Evolutionary conservation across 2,797 vertebrate species (phyloP).

Genomic region (Muscicapa comitata): DNA sequence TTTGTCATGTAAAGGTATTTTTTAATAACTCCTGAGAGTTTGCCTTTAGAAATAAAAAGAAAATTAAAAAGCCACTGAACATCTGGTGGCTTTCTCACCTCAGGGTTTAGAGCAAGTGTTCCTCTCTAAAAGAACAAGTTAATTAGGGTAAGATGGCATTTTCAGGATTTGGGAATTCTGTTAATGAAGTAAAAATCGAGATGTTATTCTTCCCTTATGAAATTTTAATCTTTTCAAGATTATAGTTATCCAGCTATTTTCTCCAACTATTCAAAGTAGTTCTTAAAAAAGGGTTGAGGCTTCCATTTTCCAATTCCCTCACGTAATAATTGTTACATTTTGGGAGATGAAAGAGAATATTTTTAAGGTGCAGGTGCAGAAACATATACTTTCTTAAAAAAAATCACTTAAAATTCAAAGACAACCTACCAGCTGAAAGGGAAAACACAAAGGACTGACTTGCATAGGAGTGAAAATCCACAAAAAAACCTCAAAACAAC

Average conservation of each 20-base stretch:
- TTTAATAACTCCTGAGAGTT: background rate
- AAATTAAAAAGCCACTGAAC: background rate
- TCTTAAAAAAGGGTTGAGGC: background rate
- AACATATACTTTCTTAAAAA: background rate
- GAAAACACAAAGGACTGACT: background rate
- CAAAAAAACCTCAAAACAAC: background rate
- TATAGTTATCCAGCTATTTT: background rate
- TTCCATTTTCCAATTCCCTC: background rate
- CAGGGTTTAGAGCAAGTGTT: background rate
- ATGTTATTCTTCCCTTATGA: background rate
- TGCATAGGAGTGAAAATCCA: background rate
- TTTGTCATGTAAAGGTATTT: background rate
- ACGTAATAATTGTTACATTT: background rate
- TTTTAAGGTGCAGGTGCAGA: background rate
- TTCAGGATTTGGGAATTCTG: constrained; percentile 9
- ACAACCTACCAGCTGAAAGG: background rate
- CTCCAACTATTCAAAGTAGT: background rate
- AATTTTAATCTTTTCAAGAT: background rate
- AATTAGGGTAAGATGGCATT: background rate
- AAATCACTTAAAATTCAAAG: background rate
- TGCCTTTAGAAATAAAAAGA: background rate
- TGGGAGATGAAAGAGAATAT: background rate
- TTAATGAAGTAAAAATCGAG: background rate
- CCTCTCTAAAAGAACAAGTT: background rate
- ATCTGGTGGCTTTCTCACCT: background rate